Base-by-base conservation (phyloP, 2,797 vertebrate species). In the Lerista edwardsae region DNA sequence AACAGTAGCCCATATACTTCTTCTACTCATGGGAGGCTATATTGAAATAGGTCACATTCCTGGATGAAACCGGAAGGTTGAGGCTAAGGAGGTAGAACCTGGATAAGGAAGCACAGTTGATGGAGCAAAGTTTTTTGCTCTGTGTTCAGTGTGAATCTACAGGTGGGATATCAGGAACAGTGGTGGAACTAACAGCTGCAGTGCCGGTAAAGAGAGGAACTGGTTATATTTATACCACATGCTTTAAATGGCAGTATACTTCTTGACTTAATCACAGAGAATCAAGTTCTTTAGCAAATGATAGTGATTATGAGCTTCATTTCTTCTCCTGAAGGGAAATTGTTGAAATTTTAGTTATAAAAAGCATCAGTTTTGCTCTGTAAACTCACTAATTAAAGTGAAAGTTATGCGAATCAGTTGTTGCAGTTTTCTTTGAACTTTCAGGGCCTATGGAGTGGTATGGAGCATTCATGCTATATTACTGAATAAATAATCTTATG, bases 311-410 rank as follows among this genome's bases (percentile, higher is more conserved):
- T 79, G 39, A 19, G n/a, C 75, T 84, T 84, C 23, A 36, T 71
- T 84, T 23, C 39, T 78, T 71, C 21, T 39, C 31, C 81, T 55
- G 23, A 67, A 75, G 34, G 61, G 61, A 67, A 78, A 84, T 47
- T 31, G 75, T 78, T 77, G 62, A 55, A 71, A 64, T 84, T 84
- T 84, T 57, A 62, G 55, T 79, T 73, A 64, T 79, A 34, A 84
- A 84, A 64, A 72, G 57, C 19, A 79, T 59, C 51, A 84, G 21
- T 17, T 77, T 77, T 77, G 29, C 65, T 51, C 64, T 69, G n/a
- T 65, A 65, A 75, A 47, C 59, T 55, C 27, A 47, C 25, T 23
- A 79, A 55, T 79, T 79, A 73, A 77, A 61, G 29, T 55, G 64
- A 44, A 59, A 64, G 39, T 73, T 59, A 64, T 9, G 64, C n/a